These are phyloP conservation scores for Rhyacophila evoluta DNA, from an alignment of 2,888 invertebrate species.

Conservation along the genomic window DNA sequence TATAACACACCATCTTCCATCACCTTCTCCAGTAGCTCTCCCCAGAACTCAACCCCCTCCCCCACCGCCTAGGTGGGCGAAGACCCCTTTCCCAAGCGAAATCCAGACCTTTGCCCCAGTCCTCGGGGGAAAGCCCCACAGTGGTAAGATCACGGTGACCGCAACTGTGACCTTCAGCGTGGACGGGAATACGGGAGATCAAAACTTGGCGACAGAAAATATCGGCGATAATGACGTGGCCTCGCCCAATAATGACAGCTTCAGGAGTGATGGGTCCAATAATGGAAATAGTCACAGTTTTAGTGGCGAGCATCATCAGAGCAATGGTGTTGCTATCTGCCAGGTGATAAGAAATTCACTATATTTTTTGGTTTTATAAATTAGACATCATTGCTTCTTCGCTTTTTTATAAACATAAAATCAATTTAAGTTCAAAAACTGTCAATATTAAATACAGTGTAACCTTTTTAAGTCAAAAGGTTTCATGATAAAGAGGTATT, in stretches of 20 bases:
- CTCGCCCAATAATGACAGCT: conserved; percentile 48
- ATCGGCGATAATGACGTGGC: conserved; percentile 57
- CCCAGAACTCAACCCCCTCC: conserved; percentile 78
- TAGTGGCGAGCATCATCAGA: conserved; percentile 47
- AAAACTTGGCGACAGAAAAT: conserved; percentile 64
- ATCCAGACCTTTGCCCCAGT: conserved; percentile 64
- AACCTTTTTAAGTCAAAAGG: no score
- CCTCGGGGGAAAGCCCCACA: conserved; percentile 65
- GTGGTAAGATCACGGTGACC: conserved; percentile 81
- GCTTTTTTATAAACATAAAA: no score
- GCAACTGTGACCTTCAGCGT: conserved; percentile 90
- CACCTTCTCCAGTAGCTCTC: conserved; percentile 60
- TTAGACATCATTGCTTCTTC: no score
- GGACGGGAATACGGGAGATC: conserved; percentile 66
- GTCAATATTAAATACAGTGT: no score
- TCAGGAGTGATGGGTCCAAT: conserved; percentile 45
- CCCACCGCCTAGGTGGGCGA: conserved; percentile 88
- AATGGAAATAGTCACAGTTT: conserved; percentile 46
- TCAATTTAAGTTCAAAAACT: no score
- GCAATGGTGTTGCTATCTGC: conserved; percentile 27
- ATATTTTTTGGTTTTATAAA: not conserved
- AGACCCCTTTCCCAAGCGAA: conserved; percentile 74
- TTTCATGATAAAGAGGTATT: no score
- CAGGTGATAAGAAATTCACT: conserved; percentile 46
- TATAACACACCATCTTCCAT: conserved; percentile 67